Base-by-base conservation (phyloP, 1,140 invertebrate species). In the Cyphomyrmex costatus region DNA sequence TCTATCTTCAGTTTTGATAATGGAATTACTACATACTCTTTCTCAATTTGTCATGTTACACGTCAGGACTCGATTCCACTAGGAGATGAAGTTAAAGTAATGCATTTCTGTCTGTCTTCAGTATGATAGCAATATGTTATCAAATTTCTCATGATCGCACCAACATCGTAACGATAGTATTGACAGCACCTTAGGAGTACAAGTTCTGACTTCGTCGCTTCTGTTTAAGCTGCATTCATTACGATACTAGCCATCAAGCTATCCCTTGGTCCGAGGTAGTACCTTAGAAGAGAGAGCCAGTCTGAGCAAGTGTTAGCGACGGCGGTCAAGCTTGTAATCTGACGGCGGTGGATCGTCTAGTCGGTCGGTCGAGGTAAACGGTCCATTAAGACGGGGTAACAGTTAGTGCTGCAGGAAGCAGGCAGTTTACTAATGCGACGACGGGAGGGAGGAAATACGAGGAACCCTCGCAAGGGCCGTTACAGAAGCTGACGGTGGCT, bases 301-400 rank as follows among this genome's bases (percentile, higher is more conserved):
- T 82, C 79, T 85, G 85, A 87, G 88, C 85, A 87, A 85, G 86
- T 85, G 70, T 77, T 42, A 90, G 88, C 86, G 70, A 80, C 86
- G 58, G 89, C 70, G 90, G 87, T 90, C 90, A 90, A 79, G 86
- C 89, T 92, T 90, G 89, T 92, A 91, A 92, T 91, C 91, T 89
- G 86, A 86, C 83, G 80, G 90, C 30, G 90, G 86, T 85, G 80
- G 82, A 88, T 91, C 90, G 90, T 88, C 78, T 73, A 86, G 83
- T 86, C 85, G 88, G 82, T 88, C 63, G 49, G 73, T 21, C 46
- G 83, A 78, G 82, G 89, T 90, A 91, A 91, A 92, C 87, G 91
- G 78, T 89, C 90, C 90, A 92, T 92, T 92, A 92, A 92, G 90
- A 91, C 73, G 60, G 74, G 82, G 76, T 84, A 89, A 87, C 78